These are phyloP conservation scores for Eubasilissa splendida DNA, from an alignment of 2,888 invertebrate species.

Conservation along the genomic window DNA sequence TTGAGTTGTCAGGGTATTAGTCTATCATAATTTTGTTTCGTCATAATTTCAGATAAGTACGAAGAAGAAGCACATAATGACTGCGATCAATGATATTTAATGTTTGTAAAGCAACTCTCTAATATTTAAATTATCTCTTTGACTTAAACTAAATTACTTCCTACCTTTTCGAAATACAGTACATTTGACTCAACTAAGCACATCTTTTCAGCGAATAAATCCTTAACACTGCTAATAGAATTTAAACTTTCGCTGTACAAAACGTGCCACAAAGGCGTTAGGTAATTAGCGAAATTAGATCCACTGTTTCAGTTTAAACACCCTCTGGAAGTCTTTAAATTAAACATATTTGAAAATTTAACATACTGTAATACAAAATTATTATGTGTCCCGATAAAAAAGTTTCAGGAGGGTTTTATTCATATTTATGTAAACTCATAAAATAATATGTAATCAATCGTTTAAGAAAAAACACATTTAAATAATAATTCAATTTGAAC, in stretches of 20 bases:
- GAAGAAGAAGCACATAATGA: no score
- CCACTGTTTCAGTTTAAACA: conserved; percentile 56
- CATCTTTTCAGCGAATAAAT: conserved; percentile 58
- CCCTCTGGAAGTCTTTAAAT: conserved; percentile 29
- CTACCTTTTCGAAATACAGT: background rate
- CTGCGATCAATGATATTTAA: background rate
- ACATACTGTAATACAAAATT: background rate
- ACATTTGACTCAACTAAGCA: conserved; percentile 47
- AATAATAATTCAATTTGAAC: no score
- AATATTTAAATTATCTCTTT: background rate
- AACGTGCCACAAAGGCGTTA: conserved; percentile 59
- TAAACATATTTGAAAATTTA: background rate
- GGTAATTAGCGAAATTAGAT: conserved; percentile 59
- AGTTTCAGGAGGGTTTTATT: background rate
- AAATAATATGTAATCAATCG: background rate
- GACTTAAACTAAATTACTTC: background rate
- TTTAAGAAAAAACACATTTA: no score
- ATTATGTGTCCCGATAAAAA: background rate
- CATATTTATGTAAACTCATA: background rate
- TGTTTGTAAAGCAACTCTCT: background rate
- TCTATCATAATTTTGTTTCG: no score
- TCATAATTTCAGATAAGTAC: no score
- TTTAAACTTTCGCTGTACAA: conserved; percentile 58
- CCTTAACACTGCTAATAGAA: conserved; percentile 57
- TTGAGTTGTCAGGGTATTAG: no score